Base-by-base conservation (phyloP, 2,113 vertebrate species). In the Silurus meridionalis region DNA sequence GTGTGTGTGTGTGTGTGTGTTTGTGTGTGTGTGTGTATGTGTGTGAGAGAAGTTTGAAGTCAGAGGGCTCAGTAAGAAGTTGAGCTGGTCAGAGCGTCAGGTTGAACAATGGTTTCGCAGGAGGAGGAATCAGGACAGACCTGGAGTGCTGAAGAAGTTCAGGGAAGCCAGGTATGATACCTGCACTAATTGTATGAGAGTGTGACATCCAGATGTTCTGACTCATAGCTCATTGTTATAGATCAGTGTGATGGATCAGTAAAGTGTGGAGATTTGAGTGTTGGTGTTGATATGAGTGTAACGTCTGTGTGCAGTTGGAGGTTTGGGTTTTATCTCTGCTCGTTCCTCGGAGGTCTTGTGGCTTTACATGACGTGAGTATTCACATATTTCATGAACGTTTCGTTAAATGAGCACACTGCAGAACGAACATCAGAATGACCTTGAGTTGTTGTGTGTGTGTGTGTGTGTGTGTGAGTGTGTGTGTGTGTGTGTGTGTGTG, bases 281-380 rank as follows among this genome's bases (percentile, higher is more conserved):
- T 2, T 46, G 55, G 14, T n/a, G 7, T 58, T 55, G 23, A 19
- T 71, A 17, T 9, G 50, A 10, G 19, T 46, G 7, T 21, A 83
- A 83, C 6, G 88, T 78, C 79, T 89, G 48, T 86, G 93, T 93
- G 87, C 95, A 99, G 97, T 75, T 99, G 98, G 97, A 91, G 98
- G 90, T 97, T 96, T 93, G 88, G 90, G 11, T 99, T 99, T 94
- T 98, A 98, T 89, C 90, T 96, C 25, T 85, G 90, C 46, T 93
- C 96, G 6, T 96, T 96, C 90, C 61, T 95, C 84, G 95, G 92
- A 67, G 97, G 98, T 86, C 83, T 96, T 84, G 85, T 94, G 80
- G 95, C 97, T 91, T 95, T 99, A 15, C 94, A 97, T 69, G 97
- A 99, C 89, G 97, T 99, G 95, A 97, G 98, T 97, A 80, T 50